Evolutionary conservation across 2,888 invertebrate genomes (phyloP), one percentile per base, ranked within the genome.

Genomic region (Elysia crispata): DNA sequence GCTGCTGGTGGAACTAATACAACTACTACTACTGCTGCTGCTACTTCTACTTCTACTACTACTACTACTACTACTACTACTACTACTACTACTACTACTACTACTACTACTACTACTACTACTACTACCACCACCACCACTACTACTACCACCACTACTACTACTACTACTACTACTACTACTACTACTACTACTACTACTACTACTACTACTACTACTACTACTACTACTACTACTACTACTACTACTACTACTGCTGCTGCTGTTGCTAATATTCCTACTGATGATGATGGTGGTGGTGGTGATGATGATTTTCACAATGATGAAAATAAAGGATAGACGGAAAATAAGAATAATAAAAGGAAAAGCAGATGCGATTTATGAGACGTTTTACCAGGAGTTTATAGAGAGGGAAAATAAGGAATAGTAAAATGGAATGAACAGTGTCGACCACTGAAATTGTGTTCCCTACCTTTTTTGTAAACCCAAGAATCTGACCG

Each of bases 171-270:
- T 64, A 20, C 25, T 23, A 20, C 64, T 64, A 20, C 25, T 64
- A 11, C 25, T 64, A 11, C 25, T 64, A 11, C 25, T 64, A 11
- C 25, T 64, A 11, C 25, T 64, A 11, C 25, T 64, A 20, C 64
- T 64, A 20, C 64, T 64, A 20, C 64, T 64, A 20, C 64, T 64
- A 20, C 64, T 64, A 20, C 64, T 64, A 20, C 25, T 23, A 20
- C 25, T 23, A 20, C 25, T 23, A 20, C 25, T 23, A 20, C 25
- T 64, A 20, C 64, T 64, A 20, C 25, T 64, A 20, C 64, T 64
- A 20, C 64, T 64, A 20, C 64, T 64, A 20, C 64, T 64, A 20
- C 64, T 64, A 20, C 64, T 64, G 13, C 64, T 64, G 13, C 64
- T 64, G 13, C 64, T 64, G 13, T 23, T 64, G 13, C 64, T 64